phyloP scores from a whole-genome alignment of 2,888 invertebrate genomes.

The Pristionchus fissidentatus region DNA sequence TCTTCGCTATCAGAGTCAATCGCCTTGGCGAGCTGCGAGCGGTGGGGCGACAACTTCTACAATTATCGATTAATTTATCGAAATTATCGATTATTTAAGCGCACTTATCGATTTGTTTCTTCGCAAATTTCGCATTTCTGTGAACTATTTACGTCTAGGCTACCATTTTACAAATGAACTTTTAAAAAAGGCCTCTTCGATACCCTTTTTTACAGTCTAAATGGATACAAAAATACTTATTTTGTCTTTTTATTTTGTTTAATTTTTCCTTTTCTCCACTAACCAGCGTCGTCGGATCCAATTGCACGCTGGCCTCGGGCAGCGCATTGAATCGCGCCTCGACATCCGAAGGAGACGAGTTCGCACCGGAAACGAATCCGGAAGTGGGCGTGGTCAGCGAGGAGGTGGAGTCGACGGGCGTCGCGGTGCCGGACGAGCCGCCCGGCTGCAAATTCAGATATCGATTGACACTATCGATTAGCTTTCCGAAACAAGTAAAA shows the following conservation, averaged over 20 bases:
- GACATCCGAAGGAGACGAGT: background rate
- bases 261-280: too few species aligned
- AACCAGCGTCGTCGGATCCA: background rate
- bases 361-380: too few species aligned
- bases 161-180: too few species aligned
- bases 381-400: background rate
- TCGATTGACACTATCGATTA: too few species aligned
- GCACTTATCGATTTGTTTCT: too few species aligned
- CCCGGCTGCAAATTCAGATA: background rate
- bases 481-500: too few species aligned
- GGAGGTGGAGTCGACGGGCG: background rate
- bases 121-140: background rate
- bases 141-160: background rate
- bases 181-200: background rate
- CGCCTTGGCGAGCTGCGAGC: background rate
- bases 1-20: background rate
- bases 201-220: background rate
- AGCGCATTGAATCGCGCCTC: background rate
- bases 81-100: too few species aligned
- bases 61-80: background rate
- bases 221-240: background rate
- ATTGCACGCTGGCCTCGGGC: slow-evolving; percentile 1
- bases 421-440: background rate
- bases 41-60: background rate
- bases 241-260: too few species aligned